Percentiles rank a stretch among this genome's conserved stretches.
Evolutionary conservation across 2,797 vertebrate genomes (phyloP).

Genomic region (Notoglanidium macrostoma): DNA sequence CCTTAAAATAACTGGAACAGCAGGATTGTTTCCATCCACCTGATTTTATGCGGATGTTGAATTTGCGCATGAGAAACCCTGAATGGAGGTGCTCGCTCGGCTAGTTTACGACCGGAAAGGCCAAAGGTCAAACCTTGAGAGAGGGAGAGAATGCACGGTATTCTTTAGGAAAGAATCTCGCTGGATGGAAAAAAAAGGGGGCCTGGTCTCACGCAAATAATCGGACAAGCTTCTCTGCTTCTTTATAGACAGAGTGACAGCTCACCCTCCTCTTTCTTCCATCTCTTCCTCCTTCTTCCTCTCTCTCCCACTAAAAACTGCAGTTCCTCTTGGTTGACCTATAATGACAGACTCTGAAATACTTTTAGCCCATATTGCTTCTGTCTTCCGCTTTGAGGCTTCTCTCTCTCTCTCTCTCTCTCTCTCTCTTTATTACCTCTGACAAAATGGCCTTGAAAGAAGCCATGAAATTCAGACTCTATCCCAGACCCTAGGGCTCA

Average conservation of each 20-base stretch:
- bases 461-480: slow-evolving; percentile 70
- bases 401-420: not conserved
- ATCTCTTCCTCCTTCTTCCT: not conserved
- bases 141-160: slow-evolving; percentile 26
- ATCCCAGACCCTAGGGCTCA: not conserved
- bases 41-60: slow-evolving; percentile 7
- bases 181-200: not conserved
- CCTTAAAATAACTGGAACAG: not conserved
- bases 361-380: slow-evolving; percentile 65
- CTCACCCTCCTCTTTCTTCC: slow-evolving; percentile 6
- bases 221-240: slow-evolving; percentile 62
- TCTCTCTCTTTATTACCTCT: not conserved
- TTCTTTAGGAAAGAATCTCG: slow-evolving; percentile 13
- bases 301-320: slow-evolving; percentile 56
- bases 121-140: slow-evolving; percentile 59
- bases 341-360: slow-evolving; percentile 86
- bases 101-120: slow-evolving; percentile 40
- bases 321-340: slow-evolving; percentile 84
- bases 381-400: slow-evolving; percentile 56
- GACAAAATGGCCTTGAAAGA: slow-evolving; percentile 16
- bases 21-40: slow-evolving; percentile 8
- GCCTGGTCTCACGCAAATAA: slow-evolving; percentile 42
- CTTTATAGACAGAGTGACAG: slow-evolving; percentile 27
- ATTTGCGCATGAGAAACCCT: slow-evolving; percentile 18
- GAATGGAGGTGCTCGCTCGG: not conserved